Percentiles rank a stretch among this genome's conserved stretches.
Conservation (phyloP, 2,888 invertebrate species). For the Panzeria rudis region DNA sequence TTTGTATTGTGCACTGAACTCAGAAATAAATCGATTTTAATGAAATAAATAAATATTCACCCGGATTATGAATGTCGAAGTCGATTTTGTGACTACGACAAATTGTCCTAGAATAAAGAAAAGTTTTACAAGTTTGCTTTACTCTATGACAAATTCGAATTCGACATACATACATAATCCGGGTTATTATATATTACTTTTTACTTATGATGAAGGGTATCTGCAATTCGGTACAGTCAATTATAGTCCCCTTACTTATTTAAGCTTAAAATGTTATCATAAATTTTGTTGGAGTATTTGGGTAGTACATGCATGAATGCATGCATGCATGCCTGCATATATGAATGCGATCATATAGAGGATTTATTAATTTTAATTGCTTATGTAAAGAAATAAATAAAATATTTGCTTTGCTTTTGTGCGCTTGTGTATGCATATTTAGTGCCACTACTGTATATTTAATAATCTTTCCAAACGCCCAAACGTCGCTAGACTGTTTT, state of each 20-base stretch:
- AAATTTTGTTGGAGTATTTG: constrained; percentile 22
- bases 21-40: too few species aligned
- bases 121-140: too few species aligned
- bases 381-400: constrained; percentile 21
- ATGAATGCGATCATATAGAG: constrained; percentile 30
- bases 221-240: neutral
- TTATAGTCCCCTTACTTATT: neutral
- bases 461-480: constrained; percentile 28
- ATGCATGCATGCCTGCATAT: constrained; percentile 35
- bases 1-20: too few species aligned
- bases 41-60: too few species aligned
- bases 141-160: too few species aligned
- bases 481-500: constrained; percentile 7
- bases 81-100: too few species aligned
- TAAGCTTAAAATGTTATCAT: constrained; percentile 26
- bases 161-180: too few species aligned
- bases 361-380: constrained; percentile 62
- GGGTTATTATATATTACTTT: too few species aligned
- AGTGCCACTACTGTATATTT: neutral
- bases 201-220: too few species aligned
- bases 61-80: too few species aligned
- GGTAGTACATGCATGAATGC: constrained; percentile 4
- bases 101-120: too few species aligned
- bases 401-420: constrained; percentile 40
- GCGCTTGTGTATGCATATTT: neutral